Base-by-base conservation (phyloP, 1,140 invertebrate species). In the Drosophila bocqueti region DNA sequence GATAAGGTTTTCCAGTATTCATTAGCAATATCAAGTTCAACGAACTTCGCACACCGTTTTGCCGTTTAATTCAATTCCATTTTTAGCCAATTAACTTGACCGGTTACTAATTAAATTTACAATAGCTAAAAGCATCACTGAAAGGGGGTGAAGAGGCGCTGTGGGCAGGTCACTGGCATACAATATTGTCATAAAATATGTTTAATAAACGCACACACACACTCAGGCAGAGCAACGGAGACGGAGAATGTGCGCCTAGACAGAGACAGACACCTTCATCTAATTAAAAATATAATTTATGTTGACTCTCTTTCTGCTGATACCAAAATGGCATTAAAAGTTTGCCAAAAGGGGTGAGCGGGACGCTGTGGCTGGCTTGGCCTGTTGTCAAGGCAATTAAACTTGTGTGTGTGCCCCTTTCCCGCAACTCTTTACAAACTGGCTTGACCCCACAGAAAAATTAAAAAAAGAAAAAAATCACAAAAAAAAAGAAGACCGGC, bases 271-370 rank as follows among this genome's bases (percentile, higher is more conserved):
- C 69, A 68, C 67, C 67, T 67, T 68, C 29, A 68, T 75, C 67
- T 76, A 82, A 82, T 82, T 82, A 83, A 79, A 79, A 72, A 62
- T 78, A 59, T 77, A 72, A 76, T 76, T 63, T 55, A 73, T 72
- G 61, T 60, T 74, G 55, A 74, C 77, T 75, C 63, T 76, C 72
- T 54, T 46, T 73, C 58, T 50, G 45, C 69, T 73, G 69, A 73
- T 73, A 72, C 52, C 69, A 73, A 73, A 73, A 72, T 75, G 72
- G 59, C 69, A 75, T 54, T 74, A 63, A 75, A 75, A 63, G 42
- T 74, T 75, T 13, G 69, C 54, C 18, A 36, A 72, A 58, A 47
- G 65, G 34, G 49, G 49, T 24, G 9, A 31, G n/a, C 15, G 31
- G 46, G 18, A 18, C 7, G n/a, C 36, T 26, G 4, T 24, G 26